Evolutionary conservation across 2,113 vertebrate genomes (phyloP), one percentile per base, ranked within the genome.

Genomic region (Isichthys henryi): DNA sequence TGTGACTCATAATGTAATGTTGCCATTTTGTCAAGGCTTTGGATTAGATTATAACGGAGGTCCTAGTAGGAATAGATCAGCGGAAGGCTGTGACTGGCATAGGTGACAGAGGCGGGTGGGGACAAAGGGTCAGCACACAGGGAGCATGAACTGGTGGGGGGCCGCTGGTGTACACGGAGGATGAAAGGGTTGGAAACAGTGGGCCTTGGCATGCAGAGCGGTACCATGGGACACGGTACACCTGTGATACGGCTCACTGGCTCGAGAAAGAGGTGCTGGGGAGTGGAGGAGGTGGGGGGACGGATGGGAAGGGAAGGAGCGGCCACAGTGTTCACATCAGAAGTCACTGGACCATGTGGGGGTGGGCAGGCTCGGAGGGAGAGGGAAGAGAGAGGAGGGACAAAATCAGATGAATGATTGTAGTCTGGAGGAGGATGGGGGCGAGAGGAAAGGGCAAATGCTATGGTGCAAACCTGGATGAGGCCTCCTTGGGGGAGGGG

Each of bases 401-500:
- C 93, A 95, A 95, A 90, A 91, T 93, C 88, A 70, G 9, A 70
- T 92, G 93, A 94, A 93, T 95, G 93, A 95, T 94, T 93, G 93
- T 90, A 90, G 62, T 70, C n/a, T 0, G 10, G n/a, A 31, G n/a
- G 10, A 70, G 93, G 92, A 94, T 91, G 94, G 93, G 86, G 92
- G 84, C 80, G 89, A 90, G n/a, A 70, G 39, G 35, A n/a, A 52
- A 87, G 21, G 52, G 39, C 39, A n/a, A 52, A 89, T 58, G 23
- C 50, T 45, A 50, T 49, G 21, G n/a, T 10, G 21, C 4, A 77
- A 35, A 15, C 19, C 27, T 52, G 88, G 70, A 45, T 35, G n/a
- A 77, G 88, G 27, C 46, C 21, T 23, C 23, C 35, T 45, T 39
- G 39, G 39, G 39, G 50, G 87, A 15, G 43, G 45, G 8, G 45